Percentiles rank a stretch among this genome's conserved stretches.
Evolutionary conservation across 2,888 invertebrate species (phyloP).

Genomic region (Chironomus riparius): DNA sequence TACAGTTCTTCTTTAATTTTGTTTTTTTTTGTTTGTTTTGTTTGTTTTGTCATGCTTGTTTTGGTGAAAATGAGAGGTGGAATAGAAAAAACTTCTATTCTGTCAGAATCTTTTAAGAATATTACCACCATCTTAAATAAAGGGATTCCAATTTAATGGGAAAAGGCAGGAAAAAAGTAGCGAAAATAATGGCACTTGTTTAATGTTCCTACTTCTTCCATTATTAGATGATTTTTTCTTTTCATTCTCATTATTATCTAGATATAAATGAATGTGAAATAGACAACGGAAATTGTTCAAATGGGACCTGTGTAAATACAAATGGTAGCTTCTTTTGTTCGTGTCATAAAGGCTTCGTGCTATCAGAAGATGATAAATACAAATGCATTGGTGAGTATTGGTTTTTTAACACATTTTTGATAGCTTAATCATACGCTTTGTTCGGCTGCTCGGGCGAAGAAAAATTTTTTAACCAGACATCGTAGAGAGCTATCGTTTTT

Average conservation of each 20-base stretch:
- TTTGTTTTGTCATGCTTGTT: background rate
- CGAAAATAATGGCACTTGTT: background rate
- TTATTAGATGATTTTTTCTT: background rate
- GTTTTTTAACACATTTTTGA: no score
- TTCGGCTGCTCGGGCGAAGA: no score
- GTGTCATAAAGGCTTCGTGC: conserved; percentile 36
- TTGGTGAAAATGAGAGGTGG: background rate
- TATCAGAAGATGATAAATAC: conserved; percentile 32
- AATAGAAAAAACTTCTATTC: no score
- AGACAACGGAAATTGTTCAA: conserved; percentile 29
- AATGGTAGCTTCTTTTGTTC: conserved; percentile 36
- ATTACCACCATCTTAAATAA: background rate
- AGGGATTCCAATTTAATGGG: no score
- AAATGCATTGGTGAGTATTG: conserved; percentile 31
- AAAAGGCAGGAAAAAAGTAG: no score
- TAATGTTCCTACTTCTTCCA: background rate
- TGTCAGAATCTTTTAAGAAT: no score
- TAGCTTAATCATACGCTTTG: no score
- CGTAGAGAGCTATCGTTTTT: no score
- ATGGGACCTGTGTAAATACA: conserved; percentile 31
- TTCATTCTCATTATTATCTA: background rate
- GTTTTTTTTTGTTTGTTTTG: background rate
- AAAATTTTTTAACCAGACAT: background rate
- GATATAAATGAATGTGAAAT: conserved; percentile 28
- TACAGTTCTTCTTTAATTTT: background rate